A percentile compares a stretch with the other conserved stretches of the same genome.
Evolutionary conservation across 2,888 invertebrate species (phyloP).

Genomic region (Pristionchus fissidentatus): DNA sequence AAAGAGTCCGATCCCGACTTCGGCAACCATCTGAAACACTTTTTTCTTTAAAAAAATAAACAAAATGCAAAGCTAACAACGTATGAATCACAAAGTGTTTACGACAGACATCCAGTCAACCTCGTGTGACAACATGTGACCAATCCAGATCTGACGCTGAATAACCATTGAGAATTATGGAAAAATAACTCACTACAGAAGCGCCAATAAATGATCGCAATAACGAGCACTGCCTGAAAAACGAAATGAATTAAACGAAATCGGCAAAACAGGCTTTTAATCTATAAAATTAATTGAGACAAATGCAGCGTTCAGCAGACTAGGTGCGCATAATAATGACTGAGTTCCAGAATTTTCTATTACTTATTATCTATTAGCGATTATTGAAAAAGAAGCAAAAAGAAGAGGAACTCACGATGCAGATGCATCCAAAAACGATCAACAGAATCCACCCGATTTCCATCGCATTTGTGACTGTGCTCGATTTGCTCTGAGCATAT

Average conservation of each 20-base stretch:
- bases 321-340: too few species aligned
- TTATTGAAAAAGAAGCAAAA: background rate
- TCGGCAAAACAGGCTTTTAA: background rate
- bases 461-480: background rate
- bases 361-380: too few species aligned
- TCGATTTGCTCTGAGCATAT: background rate
- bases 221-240: constrained; percentile 9
- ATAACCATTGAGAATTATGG: too few species aligned
- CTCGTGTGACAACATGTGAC: background rate
- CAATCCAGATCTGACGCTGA: background rate
- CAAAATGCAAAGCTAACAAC: background rate
- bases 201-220: constrained; percentile 9
- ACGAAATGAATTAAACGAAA: background rate
- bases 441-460: constrained; percentile 18
- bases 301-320: background rate
- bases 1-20: background rate
- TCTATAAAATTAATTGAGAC: background rate
- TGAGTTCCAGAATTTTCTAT: too few species aligned
- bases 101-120: background rate
- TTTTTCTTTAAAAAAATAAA: background rate
- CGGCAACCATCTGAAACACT: constrained; percentile 18
- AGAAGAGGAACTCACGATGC: background rate
- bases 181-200: constrained; percentile 36
- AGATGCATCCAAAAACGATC: constrained; percentile 29
- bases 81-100: background rate